A percentile compares a stretch with the other conserved stretches of the same genome.
phyloP scores from a whole-genome alignment of 2,888 invertebrate genomes.

The Andrena marginata region DNA sequence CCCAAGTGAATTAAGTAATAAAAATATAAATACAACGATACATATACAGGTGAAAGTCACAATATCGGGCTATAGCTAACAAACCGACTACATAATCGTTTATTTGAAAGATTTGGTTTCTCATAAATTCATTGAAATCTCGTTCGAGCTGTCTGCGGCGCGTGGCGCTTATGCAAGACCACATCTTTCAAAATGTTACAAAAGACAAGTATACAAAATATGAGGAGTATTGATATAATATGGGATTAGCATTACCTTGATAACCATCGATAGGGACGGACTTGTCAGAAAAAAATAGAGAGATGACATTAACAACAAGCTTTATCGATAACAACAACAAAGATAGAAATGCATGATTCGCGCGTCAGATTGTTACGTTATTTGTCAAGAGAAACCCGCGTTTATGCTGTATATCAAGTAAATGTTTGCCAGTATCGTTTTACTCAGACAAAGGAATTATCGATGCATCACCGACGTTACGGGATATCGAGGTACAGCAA shows the following conservation, averaged over 20 bases:
- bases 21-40: constrained; percentile 66
- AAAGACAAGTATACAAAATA: constrained; percentile 80
- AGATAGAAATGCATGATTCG: constrained; percentile 81
- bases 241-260: constrained; percentile 86
- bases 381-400: constrained; percentile 50
- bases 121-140: constrained; percentile 35
- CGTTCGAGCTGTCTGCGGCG: neutral
- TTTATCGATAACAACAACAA: constrained; percentile 83
- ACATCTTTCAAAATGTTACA: constrained; percentile 79
- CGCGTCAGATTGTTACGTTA: constrained; percentile 65
- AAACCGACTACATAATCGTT: constrained; percentile 77
- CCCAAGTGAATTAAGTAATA: constrained; percentile 59
- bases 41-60: constrained; percentile 67
- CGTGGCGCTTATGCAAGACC: constrained; percentile 64
- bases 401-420: constrained; percentile 63
- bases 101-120: constrained; percentile 79
- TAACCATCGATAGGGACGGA: constrained; percentile 86
- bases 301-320: constrained; percentile 85
- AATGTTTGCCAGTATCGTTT: constrained; percentile 73
- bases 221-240: constrained; percentile 85
- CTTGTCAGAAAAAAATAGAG: constrained; percentile 86
- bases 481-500: constrained; percentile 65
- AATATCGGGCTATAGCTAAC: constrained; percentile 76
- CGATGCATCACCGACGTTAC: constrained; percentile 5
- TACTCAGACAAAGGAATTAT: neutral